Base-by-base conservation (phyloP, 1,140 invertebrate genomes). In the Drosophila takahashii region DNA sequence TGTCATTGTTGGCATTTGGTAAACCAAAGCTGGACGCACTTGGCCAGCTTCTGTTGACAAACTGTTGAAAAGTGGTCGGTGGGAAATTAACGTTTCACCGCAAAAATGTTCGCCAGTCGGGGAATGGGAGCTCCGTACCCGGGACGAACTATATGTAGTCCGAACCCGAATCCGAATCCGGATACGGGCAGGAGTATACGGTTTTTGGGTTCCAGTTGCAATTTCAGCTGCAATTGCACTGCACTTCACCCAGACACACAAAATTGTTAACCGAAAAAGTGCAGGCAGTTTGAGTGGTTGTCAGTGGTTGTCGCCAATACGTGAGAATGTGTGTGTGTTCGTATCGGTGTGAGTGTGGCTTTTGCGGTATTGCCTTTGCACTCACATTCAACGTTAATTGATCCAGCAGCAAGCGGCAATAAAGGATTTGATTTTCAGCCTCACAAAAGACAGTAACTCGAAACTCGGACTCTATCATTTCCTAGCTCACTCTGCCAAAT, bases 301-400 rank as follows among this genome's bases (percentile, higher is more conserved):
- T 89, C 83, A 77, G 76, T 81, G 79, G 84, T 83, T 79, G 78
- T 41, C 70, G 59, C 42, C 71, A 57, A 69, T 74, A 66, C 45
- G 39, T n/a, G 50, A 26, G 29, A 22, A 22, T 42, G 48, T 47
- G 45, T 70, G 62, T 5, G 51, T 44, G 16, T 11, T 9, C 8
- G 16, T 9, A 37, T 41, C 37, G 61, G 37, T 56, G 50, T 48
- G 44, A 60, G 47, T 86, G 83, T 57, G 84, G 83, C 75, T 89
- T 83, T 89, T 87, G 83, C 79, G 83, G 83, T 89, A 72, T 79
- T 86, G 83, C 83, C 79, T 79, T 62, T 79, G 65, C 83, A 81
- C 76, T 79, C 84, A 89, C 76, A 89, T 89, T 77, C 79, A 89
- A 83, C 80, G 84, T 89, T 89, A 89, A 89, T 89, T 89, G 84